Base-by-base conservation (phyloP, 2,797 vertebrate species). In the Pempheris klunzingeri region DNA sequence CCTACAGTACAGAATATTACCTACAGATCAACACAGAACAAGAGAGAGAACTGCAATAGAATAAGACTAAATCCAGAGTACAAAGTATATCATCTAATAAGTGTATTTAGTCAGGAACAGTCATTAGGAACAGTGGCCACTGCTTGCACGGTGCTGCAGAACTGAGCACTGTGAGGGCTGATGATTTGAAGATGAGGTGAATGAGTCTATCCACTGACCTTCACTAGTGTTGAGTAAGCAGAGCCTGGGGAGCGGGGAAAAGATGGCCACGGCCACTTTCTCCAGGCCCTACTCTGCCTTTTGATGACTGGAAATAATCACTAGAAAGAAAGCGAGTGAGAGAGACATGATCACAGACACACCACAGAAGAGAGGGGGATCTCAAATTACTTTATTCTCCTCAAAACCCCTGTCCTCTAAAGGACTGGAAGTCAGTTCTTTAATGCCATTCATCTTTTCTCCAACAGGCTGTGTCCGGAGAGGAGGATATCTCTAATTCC, bases 261-360 rank as follows among this genome's bases (percentile, higher is more conserved):
- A 89, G 81, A 93, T 90, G 83, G 87, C 92, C 88, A 87, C 74
- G 39, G 82, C 72, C 86, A 75, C 79, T 81, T 80, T 86, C 91
- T 89, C 74, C 81, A 69, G 90, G 90, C 81, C 65, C 74, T 73
- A 49, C 81, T 85, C 84, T 89, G 89, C 80, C 89, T 93, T 92
- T 92, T 92, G 88, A 92, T 91, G 91, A 89, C 71, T 89, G 79
- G 84, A 89, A 91, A 91, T 90, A 92, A 92, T 87, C 90, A 92
- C 83, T 71, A 77, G 88, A 89, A 79, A 90, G 81, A 89, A 83
- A 82, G 83, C 77, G 47, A 83, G 83, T 78, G 80, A 90, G 87
- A 82, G 88, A 90, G 89, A 90, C 82, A 81, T 68, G 82, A 90
- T 91, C 90, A 89, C 84, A 91, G 85, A 85, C 76, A 43, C 54